Conservation (phyloP, 2,797 vertebrate genomes). For the Brachymystax lenok region DNA sequence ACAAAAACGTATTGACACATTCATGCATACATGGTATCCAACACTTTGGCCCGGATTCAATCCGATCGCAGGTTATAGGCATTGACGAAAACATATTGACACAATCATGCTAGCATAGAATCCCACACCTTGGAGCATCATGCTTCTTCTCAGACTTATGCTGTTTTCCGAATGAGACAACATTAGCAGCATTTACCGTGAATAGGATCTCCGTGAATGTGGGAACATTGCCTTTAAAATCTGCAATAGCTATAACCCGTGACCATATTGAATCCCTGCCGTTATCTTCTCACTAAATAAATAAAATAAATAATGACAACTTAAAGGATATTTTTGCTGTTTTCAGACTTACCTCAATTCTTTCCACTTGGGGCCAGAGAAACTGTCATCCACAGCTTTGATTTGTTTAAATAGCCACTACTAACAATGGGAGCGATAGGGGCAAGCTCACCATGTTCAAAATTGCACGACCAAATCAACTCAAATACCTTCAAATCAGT, state of each 20-base stretch:
- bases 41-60: background rate
- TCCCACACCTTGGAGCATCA: no score
- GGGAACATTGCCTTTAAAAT: background rate
- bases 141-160: background rate
- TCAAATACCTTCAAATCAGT: background rate
- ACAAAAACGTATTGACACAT: background rate
- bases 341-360: background rate
- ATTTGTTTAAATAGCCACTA: background rate
- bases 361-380: background rate
- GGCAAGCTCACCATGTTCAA: background rate
- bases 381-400: background rate
- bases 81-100: background rate
- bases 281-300: background rate
- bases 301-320: background rate
- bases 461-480: background rate
- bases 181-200: background rate
- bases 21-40: background rate
- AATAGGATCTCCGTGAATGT: background rate
- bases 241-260: background rate
- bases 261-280: background rate
- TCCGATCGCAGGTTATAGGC: background rate
- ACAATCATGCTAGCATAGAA: no score
- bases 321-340: background rate
- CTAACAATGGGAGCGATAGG: background rate
- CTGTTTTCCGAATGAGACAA: background rate